Evolutionary conservation across 1,140 invertebrate genomes (phyloP).

Genomic region (Campodea augens): DNA sequence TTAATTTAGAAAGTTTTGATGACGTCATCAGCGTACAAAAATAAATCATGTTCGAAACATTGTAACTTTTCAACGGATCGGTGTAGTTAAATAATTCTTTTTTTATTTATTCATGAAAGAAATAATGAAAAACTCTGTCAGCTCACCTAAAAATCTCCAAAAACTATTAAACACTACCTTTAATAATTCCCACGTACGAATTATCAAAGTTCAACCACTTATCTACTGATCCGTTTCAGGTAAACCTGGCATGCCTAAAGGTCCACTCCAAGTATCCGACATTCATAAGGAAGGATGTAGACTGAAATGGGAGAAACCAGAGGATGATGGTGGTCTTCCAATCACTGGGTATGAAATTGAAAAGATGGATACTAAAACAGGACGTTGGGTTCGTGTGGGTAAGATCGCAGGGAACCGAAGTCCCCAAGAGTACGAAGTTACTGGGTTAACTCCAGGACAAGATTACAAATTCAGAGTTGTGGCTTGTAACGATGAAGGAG

Average conservation of each 20-base stretch:
- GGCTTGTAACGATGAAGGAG: slow-evolving; percentile 88
- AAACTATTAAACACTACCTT: too few relatives aligned
- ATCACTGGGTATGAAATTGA: slow-evolving; percentile 90
- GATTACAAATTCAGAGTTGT: slow-evolving; percentile 93
- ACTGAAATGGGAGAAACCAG: slow-evolving; percentile 72
- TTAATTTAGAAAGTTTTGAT: too few relatives aligned
- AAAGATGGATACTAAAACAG: slow-evolving; percentile 76
- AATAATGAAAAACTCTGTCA: too few relatives aligned
- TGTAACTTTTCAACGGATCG: too few relatives aligned
- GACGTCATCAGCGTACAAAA: too few relatives aligned
- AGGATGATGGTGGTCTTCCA: slow-evolving; percentile 81
- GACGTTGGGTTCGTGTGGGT: slow-evolving; percentile 75
- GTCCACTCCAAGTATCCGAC: slow-evolving; percentile 70
- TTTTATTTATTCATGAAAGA: too few relatives aligned
- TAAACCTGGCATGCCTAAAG: slow-evolving; percentile 62
- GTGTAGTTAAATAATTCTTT: too few relatives aligned
- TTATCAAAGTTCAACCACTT: too few relatives aligned
- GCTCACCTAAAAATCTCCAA: too few relatives aligned
- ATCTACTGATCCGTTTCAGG: slow-evolving; percentile 22
- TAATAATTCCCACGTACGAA: too few relatives aligned
- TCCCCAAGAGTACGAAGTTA: slow-evolving; percentile 66
- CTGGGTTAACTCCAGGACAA: slow-evolving; percentile 69
- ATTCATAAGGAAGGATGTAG: slow-evolving; percentile 72
- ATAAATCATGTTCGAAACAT: too few relatives aligned
- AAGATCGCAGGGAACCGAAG: slow-evolving; percentile 48